A percentile compares a stretch with the other conserved stretches of the same genome.
These are phyloP conservation scores for Coptotermes formosanus DNA, from an alignment of 1,140 invertebrate genomes.

Conservation along the genomic window DNA sequence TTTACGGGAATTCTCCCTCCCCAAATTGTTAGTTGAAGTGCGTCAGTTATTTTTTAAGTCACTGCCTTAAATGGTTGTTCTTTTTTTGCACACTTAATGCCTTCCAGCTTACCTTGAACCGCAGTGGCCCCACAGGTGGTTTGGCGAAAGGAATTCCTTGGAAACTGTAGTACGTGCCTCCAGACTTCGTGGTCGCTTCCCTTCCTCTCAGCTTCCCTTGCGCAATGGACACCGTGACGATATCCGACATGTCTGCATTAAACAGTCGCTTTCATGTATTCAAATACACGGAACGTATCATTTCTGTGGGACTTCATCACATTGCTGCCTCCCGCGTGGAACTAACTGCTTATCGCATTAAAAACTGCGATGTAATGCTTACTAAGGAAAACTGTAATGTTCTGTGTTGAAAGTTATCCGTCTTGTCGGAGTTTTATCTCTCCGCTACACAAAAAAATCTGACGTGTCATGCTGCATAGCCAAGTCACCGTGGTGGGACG, in stretches of 20 bases:
- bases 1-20: not conserved
- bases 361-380: constrained; percentile 3
- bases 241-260: constrained; percentile 3
- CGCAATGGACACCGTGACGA: not conserved
- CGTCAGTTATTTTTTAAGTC: no score
- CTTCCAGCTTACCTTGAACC: constrained; percentile 52
- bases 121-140: constrained; percentile 58
- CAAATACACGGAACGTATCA: not conserved
- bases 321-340: not conserved
- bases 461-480: no score
- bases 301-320: not conserved
- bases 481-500: no score
- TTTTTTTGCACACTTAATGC: no score
- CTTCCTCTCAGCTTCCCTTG: not conserved
- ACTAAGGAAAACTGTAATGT: not conserved
- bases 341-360: no score
- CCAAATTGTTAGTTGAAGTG: no score
- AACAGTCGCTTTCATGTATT: no score
- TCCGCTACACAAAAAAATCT: no score
- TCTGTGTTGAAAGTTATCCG: no score
- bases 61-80: no score
- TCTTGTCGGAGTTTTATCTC: no score
- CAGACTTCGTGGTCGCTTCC: constrained; percentile 45
- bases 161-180: constrained; percentile 57
- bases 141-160: constrained; percentile 66